Evolutionary conservation across 2,797 vertebrate genomes (phyloP).

Genomic region (Melopsittacus undulatus): DNA sequence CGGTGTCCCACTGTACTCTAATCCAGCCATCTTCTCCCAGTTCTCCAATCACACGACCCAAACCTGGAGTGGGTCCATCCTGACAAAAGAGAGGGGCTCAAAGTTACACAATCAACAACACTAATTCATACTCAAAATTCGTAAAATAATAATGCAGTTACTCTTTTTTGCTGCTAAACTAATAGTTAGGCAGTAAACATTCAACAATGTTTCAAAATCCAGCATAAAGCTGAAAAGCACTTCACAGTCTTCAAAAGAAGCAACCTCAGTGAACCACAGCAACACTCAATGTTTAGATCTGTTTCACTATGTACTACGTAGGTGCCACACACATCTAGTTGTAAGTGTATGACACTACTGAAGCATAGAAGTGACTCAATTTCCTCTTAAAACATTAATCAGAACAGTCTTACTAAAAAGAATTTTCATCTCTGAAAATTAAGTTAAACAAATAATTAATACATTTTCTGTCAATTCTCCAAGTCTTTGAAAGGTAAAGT

Average conservation of each 20-base stretch:
- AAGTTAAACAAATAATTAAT: neutral
- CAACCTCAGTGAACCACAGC: neutral
- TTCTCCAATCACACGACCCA: conserved; percentile 96
- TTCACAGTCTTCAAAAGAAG: neutral
- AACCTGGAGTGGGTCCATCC: conserved; percentile 95
- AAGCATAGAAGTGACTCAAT: neutral
- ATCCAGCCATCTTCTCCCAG: conserved; percentile 98
- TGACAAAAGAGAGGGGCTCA: conserved; percentile 10
- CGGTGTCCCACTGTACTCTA: conserved; percentile 97
- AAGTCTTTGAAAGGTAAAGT: neutral
- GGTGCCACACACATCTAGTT: neutral
- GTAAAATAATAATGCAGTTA: neutral
- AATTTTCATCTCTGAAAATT: neutral
- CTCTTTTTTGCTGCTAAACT: neutral
- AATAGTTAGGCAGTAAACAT: neutral
- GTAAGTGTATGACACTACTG: neutral
- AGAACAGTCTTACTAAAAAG: neutral
- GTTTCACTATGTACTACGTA: accelerated
- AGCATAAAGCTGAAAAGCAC: neutral
- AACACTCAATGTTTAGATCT: neutral
- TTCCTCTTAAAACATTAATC: neutral
- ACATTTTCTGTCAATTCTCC: neutral
- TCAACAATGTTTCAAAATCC: neutral
- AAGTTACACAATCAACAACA: neutral
- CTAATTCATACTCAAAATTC: neutral